Evolutionary conservation across 2,113 vertebrate species (phyloP), one percentile per base, ranked within the genome.

Genomic region (Oreotragus oreotragus): DNA sequence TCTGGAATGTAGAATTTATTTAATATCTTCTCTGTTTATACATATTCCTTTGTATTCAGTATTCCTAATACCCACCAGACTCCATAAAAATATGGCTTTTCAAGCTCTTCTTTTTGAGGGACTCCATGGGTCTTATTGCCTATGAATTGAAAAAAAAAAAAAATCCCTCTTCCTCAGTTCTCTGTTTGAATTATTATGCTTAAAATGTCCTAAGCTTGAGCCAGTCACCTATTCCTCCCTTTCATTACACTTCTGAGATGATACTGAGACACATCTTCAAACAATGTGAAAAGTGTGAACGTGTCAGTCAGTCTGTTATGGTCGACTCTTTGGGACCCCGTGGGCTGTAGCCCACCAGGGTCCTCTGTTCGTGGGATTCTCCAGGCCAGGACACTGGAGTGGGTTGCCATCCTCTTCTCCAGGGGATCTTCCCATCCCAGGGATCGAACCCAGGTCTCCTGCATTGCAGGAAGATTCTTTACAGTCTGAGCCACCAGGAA

Each of bases 1-100:
- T 95, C 43, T 64, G 92, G 98, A 98, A 97, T 97, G 87, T 94
- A 97, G 89, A 97, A 84, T 96, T 97, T 77, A 94, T 96, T 94
- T 77, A 64, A 90, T 94, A 58, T 73, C 30, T 4, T 25, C 92
- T 96, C 81, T 97, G 87, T 96, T 90, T 84, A 51, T 39, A 27
- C 6, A 77, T 33, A 92, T 84, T 90, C 94, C 84, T 95, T 92
- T 70, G 87, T 91, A 87, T 1, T 64, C 87, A 80, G 66, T 0
- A 6, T 62, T 66, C 92, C 86, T 43, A 43, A 91, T 86, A 27
- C 76, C 85, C 94, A 39, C 3, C 25, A 49, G 86, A 73, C 30
- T 85, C 77, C 8, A 2, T 19, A 43, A 64, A 53, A 55, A 33
- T 36, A 21, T 4, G 4, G 14, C 17, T 49, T 76, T 60, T 76